Evolutionary conservation across 2,888 invertebrate species (phyloP), one percentile per base, ranked within the genome.

Genomic region (Spodoptera picta): DNA sequence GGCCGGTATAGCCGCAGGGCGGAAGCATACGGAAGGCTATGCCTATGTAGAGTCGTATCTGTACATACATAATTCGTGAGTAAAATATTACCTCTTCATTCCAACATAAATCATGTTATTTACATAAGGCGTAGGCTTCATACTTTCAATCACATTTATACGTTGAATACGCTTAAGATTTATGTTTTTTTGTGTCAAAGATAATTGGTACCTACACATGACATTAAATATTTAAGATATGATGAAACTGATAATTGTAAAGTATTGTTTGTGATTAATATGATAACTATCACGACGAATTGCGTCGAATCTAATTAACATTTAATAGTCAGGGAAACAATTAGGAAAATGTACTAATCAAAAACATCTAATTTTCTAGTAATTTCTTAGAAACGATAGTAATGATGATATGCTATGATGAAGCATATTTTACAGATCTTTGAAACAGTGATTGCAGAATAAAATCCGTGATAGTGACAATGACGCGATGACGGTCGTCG

Each of bases 1-100:
- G 48, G 63, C 36, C 43, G 49, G 47, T 60, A 50, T 51, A 57
- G 65, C 41, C 53, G 58, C 53, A 45, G 60, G 56, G 59, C 76
- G 76, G 77, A 70, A 79, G 61, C 57, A 14, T 55, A 60, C 56
- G 60, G 76, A 73, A 77, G 79, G 65, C 65, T 65, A 53, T 49
- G 31, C 19, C 58, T 45, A 60, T 65, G 55, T 10, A 14, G 41
- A 45, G 60, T 58, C 47, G 66, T 56, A 63, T 66, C 60, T 51
- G 57, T 64, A 54, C 56, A 55, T 48, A 53, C 43, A 57, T 65
- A 44, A 70, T 64, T 65, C 56, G 65, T 70, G 62, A 75, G 52
- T 68, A 55, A 66, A 60, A 68, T 75, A 68, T 63, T 69, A 24
- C 44, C 42, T 27, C 27, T 31, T 61, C 41, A 14, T 57, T 63